Evolutionary conservation across 1,140 invertebrate genomes (phyloP).

Genomic region (Euschistus heros): DNA sequence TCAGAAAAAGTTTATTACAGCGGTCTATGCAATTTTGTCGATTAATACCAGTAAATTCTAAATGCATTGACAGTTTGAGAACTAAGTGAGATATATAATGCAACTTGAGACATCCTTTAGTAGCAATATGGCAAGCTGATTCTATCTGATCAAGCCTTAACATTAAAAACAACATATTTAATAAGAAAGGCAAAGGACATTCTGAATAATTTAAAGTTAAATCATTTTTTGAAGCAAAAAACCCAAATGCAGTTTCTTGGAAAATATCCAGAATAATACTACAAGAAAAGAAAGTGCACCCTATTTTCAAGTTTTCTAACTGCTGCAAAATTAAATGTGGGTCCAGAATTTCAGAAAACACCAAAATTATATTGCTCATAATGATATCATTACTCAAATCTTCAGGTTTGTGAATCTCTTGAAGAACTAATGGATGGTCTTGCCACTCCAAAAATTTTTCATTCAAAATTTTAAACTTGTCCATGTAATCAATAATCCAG

Average conservation of each 20-base stretch:
- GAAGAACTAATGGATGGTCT: slow-evolving; percentile 28
- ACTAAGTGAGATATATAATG: slow-evolving; percentile 30
- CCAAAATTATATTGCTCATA: slow-evolving; percentile 28
- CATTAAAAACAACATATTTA: slow-evolving; percentile 33
- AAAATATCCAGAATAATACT: slow-evolving; percentile 29
- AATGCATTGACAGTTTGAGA: slow-evolving; percentile 29
- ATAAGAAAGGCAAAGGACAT: slow-evolving; percentile 29
- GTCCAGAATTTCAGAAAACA: slow-evolving; percentile 31
- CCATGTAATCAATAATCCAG: slow-evolving; percentile 25
- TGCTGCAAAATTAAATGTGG: slow-evolving; percentile 26
- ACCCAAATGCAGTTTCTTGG: slow-evolving; percentile 28
- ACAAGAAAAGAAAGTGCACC: slow-evolving; percentile 30
- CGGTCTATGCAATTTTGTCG: slow-evolving; percentile 19
- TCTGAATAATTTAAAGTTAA: slow-evolving; percentile 24
- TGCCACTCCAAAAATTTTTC: slow-evolving; percentile 9
- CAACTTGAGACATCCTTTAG: slow-evolving; percentile 26
- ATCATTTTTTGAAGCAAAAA: slow-evolving; percentile 24
- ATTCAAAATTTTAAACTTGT: slow-evolving; percentile 15
- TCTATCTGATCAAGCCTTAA: slow-evolving; percentile 32
- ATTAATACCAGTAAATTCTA: slow-evolving; percentile 22
- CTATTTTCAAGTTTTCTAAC: slow-evolving; percentile 25
- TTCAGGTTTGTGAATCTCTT: slow-evolving; percentile 24
- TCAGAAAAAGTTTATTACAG: slow-evolving; percentile 30
- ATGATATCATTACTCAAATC: slow-evolving; percentile 28
- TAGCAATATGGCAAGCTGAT: slow-evolving; percentile 29